Conservation (phyloP, 2,797 vertebrate species). For the Atherinosoma microstoma region DNA sequence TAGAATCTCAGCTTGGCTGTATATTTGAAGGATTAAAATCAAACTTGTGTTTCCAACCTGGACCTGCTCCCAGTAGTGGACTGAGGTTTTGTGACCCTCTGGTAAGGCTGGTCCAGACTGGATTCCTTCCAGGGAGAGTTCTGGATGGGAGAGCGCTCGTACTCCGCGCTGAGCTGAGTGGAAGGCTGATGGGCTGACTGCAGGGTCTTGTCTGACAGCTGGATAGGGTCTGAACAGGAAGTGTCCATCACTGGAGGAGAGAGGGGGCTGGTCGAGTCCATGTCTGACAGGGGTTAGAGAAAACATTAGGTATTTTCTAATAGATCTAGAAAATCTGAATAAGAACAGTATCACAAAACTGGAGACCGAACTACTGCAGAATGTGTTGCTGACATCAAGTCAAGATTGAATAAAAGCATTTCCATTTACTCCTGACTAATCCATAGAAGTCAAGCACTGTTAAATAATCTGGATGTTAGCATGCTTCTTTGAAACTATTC, state of each 20-base stretch:
- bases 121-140: conserved; percentile 93
- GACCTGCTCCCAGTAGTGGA: conserved; percentile 83
- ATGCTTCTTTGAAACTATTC: neutral
- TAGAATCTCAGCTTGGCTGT: neutral
- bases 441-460: neutral
- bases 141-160: conserved; percentile 87
- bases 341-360: too few species aligned
- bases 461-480: neutral
- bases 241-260: conserved; percentile 59
- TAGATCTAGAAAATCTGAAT: fast-evolving
- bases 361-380: neutral
- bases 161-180: conserved; percentile 65
- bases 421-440: neutral
- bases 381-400: neutral
- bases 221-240: conserved; percentile 63
- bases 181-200: conserved; percentile 57
- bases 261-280: conserved; percentile 68
- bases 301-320: neutral
- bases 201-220: conserved; percentile 55
- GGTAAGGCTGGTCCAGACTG: conserved; percentile 91
- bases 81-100: conserved; percentile 79
- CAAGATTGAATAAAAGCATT: neutral
- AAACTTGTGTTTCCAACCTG: conserved; percentile 77
- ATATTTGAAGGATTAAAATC: neutral
- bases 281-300: conserved; percentile 60